Conservation (phyloP, 2,797 vertebrate genomes). For the Lates japonicus region DNA sequence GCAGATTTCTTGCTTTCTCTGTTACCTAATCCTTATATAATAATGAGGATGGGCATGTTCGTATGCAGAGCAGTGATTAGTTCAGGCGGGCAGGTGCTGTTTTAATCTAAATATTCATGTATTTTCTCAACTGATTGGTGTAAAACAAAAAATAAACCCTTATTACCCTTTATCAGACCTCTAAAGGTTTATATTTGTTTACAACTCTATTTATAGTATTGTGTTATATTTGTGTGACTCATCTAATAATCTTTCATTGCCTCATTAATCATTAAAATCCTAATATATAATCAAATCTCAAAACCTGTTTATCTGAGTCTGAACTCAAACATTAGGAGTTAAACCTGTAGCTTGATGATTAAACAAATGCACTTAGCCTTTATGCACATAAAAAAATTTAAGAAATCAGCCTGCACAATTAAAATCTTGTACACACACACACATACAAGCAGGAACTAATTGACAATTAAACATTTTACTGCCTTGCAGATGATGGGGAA, state of each 20-base stretch:
- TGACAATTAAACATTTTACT: neutral
- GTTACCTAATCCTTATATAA: slow-evolving; percentile 3
- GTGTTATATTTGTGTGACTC: slow-evolving; percentile 1
- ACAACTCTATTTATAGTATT: neutral
- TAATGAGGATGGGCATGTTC: neutral
- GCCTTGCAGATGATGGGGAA: neutral
- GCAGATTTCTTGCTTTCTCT: neutral
- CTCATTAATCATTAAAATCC: neutral
- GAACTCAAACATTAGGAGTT: slow-evolving; percentile 7
- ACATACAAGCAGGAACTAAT: neutral
- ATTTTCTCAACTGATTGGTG: neutral
- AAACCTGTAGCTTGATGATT: slow-evolving; percentile 14
- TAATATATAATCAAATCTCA: neutral
- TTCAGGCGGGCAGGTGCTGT: slow-evolving; percentile 1
- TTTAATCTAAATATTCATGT: neutral
- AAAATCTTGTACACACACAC: neutral
- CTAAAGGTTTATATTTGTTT: neutral
- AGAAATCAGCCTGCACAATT: slow-evolving; percentile 3
- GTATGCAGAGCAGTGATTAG: slow-evolving; percentile 1
- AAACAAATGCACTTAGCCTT: slow-evolving; percentile 40
- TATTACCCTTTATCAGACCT: too few relatives aligned
- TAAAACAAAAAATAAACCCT: neutral
- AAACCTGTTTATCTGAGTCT: neutral
- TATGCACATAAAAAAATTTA: slow-evolving; percentile 6
- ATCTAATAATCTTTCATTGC: neutral